A percentile compares a stretch with the other conserved stretches of the same genome.
phyloP scores from a whole-genome alignment of 2,113 vertebrate species.

The Psilopogon haemacephalus region DNA sequence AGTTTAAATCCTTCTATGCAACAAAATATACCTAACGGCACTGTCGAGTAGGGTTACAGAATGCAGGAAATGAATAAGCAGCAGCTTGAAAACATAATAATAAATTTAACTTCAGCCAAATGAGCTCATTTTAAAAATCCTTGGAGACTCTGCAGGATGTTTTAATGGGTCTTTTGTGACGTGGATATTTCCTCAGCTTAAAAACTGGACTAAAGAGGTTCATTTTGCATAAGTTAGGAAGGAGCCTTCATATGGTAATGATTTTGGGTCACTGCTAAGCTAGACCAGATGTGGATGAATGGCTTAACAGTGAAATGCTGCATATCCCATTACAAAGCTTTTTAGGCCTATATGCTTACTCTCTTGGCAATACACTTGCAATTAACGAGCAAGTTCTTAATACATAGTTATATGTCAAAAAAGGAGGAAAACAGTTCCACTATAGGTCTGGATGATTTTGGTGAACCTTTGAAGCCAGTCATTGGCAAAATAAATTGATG shows the following conservation, averaged over 20 bases:
- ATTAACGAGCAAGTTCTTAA: constrained; percentile 3
- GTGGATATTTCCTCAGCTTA: constrained; percentile 46
- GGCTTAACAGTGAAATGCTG: constrained; percentile 35
- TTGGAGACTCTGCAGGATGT: constrained; percentile 6
- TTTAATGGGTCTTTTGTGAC: constrained; percentile 49
- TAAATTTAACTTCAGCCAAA: constrained; percentile 19
- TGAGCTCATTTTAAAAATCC: constrained; percentile 45
- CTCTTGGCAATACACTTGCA: neutral
- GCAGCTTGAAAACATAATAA: constrained; percentile 20
- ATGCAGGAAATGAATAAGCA: constrained; percentile 41
- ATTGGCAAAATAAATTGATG: neutral
- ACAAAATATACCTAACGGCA: neutral
- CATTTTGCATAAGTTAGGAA: constrained; percentile 45
- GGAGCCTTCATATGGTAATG: constrained; percentile 19
- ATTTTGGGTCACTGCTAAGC: constrained; percentile 54
- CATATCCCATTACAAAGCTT: constrained; percentile 52
- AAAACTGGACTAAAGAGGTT: constrained; percentile 16
- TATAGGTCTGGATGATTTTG: neutral
- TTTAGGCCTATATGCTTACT: neutral
- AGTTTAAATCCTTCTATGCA: neutral
- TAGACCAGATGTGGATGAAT: constrained; percentile 54
- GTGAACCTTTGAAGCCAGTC: neutral
- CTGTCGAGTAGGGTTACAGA: neutral
- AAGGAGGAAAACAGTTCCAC: neutral
- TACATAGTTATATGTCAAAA: neutral